Evolutionary conservation across 1,140 invertebrate species (phyloP).

Genomic region (Papilio polytes): DNA sequence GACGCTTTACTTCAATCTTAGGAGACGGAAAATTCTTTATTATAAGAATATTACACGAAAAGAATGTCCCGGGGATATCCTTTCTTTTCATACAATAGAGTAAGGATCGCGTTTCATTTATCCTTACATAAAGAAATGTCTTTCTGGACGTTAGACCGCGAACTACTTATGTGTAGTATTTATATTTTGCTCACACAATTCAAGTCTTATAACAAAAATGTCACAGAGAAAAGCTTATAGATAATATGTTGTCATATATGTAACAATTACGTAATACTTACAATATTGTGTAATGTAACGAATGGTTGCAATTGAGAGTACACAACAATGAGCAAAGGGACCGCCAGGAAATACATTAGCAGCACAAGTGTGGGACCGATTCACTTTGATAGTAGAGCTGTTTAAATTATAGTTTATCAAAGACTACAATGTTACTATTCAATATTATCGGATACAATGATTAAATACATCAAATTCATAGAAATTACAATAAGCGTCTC

Average conservation of each 20-base stretch:
- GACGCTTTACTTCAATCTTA: constrained; percentile 52
- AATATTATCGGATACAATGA: not conserved
- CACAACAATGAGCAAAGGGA: constrained; percentile 17
- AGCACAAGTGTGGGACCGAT: not conserved
- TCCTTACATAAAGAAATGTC: constrained; percentile 26
- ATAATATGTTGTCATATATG: not conserved
- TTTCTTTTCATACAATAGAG: constrained; percentile 36
- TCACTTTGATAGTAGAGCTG: constrained; percentile 1
- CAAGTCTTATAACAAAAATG: constrained; percentile 14
- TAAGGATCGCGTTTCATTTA: constrained; percentile 32
- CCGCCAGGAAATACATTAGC: constrained; percentile 25
- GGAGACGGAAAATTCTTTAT: constrained; percentile 38
- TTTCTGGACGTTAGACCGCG: not conserved
- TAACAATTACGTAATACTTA: not conserved
- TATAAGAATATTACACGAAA: constrained; percentile 37
- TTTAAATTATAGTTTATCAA: not conserved
- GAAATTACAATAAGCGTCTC: not conserved
- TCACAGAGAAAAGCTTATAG: not conserved
- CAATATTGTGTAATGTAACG: no score
- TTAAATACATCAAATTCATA: no score
- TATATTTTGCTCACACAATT: not conserved
- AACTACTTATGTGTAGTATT: constrained; percentile 26
- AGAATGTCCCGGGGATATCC: constrained; percentile 21
- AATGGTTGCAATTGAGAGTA: constrained; percentile 24
- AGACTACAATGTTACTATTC: not conserved